Evolutionary conservation across 2,888 invertebrate genomes (phyloP), one percentile per base, ranked within the genome.

Genomic region (Acronicta aceris): DNA sequence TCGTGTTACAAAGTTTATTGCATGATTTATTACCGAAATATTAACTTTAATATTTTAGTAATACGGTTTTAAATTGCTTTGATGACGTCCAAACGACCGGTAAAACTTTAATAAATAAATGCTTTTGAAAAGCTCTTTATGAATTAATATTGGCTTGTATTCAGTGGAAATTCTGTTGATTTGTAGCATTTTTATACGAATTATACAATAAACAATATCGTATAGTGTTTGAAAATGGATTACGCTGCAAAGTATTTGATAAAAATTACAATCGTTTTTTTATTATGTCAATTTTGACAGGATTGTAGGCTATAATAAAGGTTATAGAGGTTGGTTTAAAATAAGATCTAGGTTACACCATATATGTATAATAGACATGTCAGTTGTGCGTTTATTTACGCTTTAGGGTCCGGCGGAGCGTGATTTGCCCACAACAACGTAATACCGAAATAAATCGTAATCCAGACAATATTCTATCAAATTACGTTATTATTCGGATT

Each of bases 11-110:
- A 57, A 74, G 40, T 54, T 57, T 51, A 57, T 40, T 21, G 25
- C 40, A n/a, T 71, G 64, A 74, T 71, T 71, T 74, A 74, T 71
- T 64, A 71, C 58, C 49, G 36, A 50, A 71, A 71, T 63, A 56
- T 43, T 13, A 63, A 53, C 71, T 56, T 63, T 21, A 63, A 53
- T n/a, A 13, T n/a, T 38, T 47, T 16, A 25, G 15, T 0, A 33
- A 55, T 70, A 71, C 43, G 46, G 49, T 74, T 74, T 73, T 71
- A 45, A 70, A 70, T 71, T 46, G 75, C 71, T 74, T 63, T 74
- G 64, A 58, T 74, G 75, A 59, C 55, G 40, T 33, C 30, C 25
- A 17, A 63, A 63, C 52, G 74, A 63, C 45, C 58, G 45, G 27
- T 47, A 30, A 30, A 54, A 54, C 50, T 74, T 54, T 45, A 70